phyloP scores from a whole-genome alignment of 2,113 vertebrate species.

The Lasiurus borealis region DNA sequence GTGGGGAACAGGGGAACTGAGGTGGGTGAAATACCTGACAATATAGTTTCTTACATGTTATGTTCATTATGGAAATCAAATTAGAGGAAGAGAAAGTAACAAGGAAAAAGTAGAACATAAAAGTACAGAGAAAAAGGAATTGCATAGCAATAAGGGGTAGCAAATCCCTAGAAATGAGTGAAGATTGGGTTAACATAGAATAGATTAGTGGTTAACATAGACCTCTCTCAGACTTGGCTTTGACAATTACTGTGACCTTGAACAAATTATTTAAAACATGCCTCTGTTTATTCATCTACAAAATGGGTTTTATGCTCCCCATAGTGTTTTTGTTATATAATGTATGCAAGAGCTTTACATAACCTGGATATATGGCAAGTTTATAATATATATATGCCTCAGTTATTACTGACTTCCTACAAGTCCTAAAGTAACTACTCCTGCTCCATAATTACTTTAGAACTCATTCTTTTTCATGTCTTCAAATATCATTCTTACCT shows the following conservation, averaged over 20 bases:
- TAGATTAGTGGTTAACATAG: background rate
- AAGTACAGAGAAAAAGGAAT: background rate
- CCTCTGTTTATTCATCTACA: conserved; percentile 37
- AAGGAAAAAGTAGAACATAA: background rate
- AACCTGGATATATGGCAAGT: conserved; percentile 1
- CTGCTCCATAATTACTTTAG: background rate
- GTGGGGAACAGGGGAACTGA: no score
- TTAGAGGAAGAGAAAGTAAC: conserved; percentile 32
- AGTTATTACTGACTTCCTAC: background rate
- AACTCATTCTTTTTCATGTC: conserved; percentile 16
- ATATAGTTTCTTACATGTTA: background rate
- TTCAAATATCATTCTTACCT: conserved; percentile 6
- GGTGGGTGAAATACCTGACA: background rate
- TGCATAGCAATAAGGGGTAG: background rate
- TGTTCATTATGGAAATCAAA: background rate
- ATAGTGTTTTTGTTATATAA: conserved; percentile 45
- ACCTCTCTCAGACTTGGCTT: background rate
- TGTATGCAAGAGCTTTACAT: background rate
- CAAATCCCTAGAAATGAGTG: background rate
- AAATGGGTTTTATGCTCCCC: background rate
- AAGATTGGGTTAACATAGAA: background rate
- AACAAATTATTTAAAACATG: conserved; percentile 26
- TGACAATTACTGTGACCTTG: background rate
- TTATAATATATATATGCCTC: background rate
- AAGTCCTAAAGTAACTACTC: conserved; percentile 1